These are phyloP conservation scores for Synodontis membranacea DNA, from an alignment of 2,113 vertebrate genomes.

Conservation along the genomic window DNA sequence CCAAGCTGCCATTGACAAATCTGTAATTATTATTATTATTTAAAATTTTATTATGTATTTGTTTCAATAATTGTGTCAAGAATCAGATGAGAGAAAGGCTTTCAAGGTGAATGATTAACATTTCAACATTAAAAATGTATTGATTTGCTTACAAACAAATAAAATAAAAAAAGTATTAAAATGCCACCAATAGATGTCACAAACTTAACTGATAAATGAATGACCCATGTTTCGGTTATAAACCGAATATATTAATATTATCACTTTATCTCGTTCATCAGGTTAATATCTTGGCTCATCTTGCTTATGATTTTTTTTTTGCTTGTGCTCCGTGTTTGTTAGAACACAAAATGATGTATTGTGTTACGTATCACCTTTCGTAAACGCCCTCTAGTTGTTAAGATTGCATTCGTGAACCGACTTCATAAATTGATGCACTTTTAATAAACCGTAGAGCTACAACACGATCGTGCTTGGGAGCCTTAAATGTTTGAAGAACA, in stretches of 20 bases:
- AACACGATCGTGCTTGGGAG: too few relatives aligned
- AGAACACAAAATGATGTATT: too few relatives aligned
- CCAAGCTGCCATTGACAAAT: background rate
- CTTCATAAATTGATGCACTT: background rate
- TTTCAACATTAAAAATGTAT: background rate
- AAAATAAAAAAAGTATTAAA: background rate
- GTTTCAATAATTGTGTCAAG: background rate
- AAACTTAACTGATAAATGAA: background rate
- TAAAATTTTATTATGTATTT: background rate
- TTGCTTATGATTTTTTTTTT: too few relatives aligned
- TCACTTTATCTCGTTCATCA: too few relatives aligned
- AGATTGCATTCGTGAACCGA: background rate
- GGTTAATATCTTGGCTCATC: too few relatives aligned
- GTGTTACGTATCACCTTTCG: background rate
- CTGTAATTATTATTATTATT: background rate
- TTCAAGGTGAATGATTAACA: background rate
- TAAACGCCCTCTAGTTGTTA: background rate
- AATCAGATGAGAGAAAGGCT: background rate
- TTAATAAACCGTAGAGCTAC: background rate
- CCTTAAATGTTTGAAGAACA: background rate
- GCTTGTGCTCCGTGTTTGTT: background rate
- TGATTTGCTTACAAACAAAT: too few relatives aligned
- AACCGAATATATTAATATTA: too few relatives aligned
- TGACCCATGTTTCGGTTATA: too few relatives aligned
- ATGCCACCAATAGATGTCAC: background rate